Percentiles rank a stretch among this genome's conserved stretches.
Conservation (phyloP, 2,797 vertebrate species). For the Carapus acus region DNA sequence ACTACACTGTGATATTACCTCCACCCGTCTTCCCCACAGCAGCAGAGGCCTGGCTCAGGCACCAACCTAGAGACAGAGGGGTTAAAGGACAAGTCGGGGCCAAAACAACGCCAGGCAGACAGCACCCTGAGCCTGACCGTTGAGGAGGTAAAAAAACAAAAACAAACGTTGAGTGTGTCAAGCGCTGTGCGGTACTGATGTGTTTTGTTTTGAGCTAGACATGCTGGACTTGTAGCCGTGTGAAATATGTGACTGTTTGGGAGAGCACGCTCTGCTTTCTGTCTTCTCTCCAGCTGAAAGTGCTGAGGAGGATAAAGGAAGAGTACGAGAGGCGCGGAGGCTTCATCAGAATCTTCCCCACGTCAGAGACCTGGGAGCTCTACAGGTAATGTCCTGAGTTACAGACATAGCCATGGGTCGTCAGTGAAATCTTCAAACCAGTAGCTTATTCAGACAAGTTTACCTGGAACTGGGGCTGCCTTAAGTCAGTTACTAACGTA, state of each 20-base stretch:
- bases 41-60: constrained; percentile 73
- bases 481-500: too few species aligned
- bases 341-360: constrained; percentile 93
- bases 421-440: too few species aligned
- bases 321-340: constrained; percentile 89
- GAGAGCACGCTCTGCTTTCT: constrained; percentile 10
- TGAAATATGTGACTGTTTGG: constrained; percentile 3
- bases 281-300: constrained; percentile 75
- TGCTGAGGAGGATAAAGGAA: constrained; percentile 85
- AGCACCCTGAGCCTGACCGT: constrained; percentile 80
- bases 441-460: too few species aligned
- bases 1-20: constrained; percentile 8
- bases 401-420: constrained; percentile 43
- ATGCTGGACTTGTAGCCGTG: background rate
- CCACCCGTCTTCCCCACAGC: constrained; percentile 52
- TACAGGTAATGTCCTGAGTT: too few species aligned
- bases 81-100: constrained; percentile 69
- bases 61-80: constrained; percentile 73
- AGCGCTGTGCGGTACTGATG: background rate
- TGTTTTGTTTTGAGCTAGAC: background rate
- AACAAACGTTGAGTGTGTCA: background rate
- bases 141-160: constrained; percentile 79
- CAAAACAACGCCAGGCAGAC: constrained; percentile 68
- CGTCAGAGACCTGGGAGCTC: constrained; percentile 85
- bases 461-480: too few species aligned